Evolutionary conservation across 2,113 vertebrate species (phyloP).

Genomic region (Vulpes vulpes): DNA sequence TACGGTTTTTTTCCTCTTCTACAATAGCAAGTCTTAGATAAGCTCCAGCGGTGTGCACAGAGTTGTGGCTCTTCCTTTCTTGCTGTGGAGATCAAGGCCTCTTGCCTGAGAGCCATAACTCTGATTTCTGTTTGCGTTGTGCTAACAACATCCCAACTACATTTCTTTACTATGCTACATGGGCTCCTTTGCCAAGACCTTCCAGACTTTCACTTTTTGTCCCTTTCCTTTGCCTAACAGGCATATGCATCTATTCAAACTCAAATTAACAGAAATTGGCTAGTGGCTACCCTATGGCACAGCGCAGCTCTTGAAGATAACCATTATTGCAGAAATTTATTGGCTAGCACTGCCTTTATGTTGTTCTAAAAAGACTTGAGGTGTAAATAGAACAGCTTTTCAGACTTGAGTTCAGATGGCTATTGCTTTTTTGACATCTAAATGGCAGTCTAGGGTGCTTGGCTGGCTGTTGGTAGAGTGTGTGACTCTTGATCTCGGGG

Average conservation of each 20-base stretch:
- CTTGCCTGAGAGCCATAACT: neutral
- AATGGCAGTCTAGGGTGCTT: neutral
- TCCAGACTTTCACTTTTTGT: neutral
- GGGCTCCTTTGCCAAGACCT: neutral
- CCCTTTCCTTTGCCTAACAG: neutral
- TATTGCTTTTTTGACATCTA: constrained; percentile 15
- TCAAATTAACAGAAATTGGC: constrained; percentile 25
- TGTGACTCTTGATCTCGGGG: neutral
- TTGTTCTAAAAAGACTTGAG: constrained; percentile 28
- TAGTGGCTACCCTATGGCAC: constrained; percentile 1
- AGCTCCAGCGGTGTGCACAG: neutral
- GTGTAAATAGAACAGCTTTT: neutral
- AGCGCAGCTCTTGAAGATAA: neutral
- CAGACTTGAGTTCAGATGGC: neutral
- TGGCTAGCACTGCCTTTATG: neutral
- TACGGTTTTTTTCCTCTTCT: neutral
- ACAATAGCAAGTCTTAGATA: neutral
- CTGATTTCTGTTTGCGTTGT: neutral
- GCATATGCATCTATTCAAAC: neutral
- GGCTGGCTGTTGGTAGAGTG: neutral
- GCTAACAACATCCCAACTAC: neutral
- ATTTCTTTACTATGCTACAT: neutral
- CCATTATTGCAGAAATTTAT: neutral
- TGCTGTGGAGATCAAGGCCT: neutral
- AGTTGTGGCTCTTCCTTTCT: constrained; percentile 29